phyloP scores from a whole-genome alignment of 2,113 vertebrate species.

The Anarhynchus alexandrinus region DNA sequence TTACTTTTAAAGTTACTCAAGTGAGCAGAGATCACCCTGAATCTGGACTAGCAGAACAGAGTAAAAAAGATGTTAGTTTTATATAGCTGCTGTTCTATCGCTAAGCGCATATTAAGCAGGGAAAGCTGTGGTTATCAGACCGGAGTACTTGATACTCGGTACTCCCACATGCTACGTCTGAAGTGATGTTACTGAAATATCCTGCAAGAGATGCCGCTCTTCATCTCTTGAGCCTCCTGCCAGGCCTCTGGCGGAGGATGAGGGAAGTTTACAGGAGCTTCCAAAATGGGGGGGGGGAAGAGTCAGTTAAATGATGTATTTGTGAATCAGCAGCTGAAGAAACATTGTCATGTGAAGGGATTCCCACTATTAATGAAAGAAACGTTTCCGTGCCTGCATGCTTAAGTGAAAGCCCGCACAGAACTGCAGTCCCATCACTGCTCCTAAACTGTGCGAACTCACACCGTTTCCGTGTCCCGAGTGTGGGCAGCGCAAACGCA shows the following conservation, averaged over 20 bases:
- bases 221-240: background rate
- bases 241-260: background rate
- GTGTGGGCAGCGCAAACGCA: accelerated
- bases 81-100: background rate
- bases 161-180: background rate
- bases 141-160: accelerated
- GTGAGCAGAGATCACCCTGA: background rate
- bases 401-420: background rate
- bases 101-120: background rate
- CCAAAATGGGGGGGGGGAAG: background rate
- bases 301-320: background rate
- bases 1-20: background rate
- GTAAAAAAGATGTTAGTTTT: constrained; percentile 16
- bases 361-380: background rate
- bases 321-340: constrained; percentile 30
- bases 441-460: background rate
- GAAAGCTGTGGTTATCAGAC: background rate
- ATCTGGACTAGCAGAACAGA: background rate
- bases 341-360: background rate
- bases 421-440: accelerated
- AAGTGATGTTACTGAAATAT: background rate
- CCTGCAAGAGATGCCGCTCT: background rate
- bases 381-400: background rate
- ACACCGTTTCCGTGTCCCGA: accelerated
- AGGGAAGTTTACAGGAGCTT: background rate